Evolutionary conservation across 2,797 vertebrate species (phyloP).

Genomic region (Myotis vivesi): DNA sequence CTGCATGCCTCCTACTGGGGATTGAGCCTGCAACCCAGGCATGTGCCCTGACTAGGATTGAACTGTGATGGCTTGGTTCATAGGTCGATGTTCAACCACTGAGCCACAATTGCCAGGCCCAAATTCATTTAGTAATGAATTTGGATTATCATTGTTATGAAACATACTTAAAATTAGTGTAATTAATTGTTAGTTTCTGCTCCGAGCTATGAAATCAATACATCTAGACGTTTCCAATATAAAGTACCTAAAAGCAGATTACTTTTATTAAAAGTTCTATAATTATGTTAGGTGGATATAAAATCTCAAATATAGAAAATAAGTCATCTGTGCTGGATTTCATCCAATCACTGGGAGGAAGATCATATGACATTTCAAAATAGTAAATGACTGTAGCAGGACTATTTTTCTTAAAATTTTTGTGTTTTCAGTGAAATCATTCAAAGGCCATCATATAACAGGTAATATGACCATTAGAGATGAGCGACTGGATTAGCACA

Average conservation of each 20-base stretch:
- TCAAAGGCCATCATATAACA: background rate
- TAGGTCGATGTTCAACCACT: too few species aligned
- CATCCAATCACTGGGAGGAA: slow-evolving; percentile 1
- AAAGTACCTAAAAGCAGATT: background rate
- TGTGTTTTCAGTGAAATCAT: background rate
- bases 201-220: background rate
- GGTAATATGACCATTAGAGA: background rate
- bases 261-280: slow-evolving; percentile 7
- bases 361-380: slow-evolving; percentile 51
- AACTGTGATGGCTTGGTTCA: too few species aligned
- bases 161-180: background rate
- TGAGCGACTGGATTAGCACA: background rate
- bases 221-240: background rate
- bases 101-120: too few species aligned
- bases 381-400: slow-evolving; percentile 58
- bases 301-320: background rate
- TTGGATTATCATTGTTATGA: background rate
- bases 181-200: background rate
- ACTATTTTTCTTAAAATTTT: background rate
- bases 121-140: background rate
- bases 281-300: background rate
- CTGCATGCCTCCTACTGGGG: too few species aligned
- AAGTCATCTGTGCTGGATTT: background rate
- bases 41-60: too few species aligned
- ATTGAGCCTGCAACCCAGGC: too few species aligned